Evolutionary conservation across 1,140 invertebrate genomes (phyloP).

Genomic region (Cotesia chilonis): DNA sequence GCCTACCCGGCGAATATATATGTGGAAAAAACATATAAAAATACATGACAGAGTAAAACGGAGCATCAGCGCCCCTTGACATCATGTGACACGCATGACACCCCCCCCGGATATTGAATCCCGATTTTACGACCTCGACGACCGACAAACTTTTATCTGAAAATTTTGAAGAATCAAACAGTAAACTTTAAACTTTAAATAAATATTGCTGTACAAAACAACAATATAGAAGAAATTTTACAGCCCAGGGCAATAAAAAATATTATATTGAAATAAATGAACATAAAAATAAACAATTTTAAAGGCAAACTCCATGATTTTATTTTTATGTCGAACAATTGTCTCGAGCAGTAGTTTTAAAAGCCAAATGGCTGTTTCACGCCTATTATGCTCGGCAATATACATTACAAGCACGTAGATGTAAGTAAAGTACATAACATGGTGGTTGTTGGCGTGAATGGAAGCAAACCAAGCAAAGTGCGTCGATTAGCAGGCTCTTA

Average conservation of each 20-base stretch:
- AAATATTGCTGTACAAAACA: not conserved
- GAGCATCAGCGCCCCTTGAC: constrained; percentile 55
- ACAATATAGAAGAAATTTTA: constrained; percentile 23
- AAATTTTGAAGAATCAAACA: constrained; percentile 57
- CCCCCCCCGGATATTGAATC: constrained; percentile 59
- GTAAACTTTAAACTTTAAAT: constrained; percentile 30
- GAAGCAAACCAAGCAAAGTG: constrained; percentile 12
- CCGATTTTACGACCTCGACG: constrained; percentile 60
- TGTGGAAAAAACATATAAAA: constrained; percentile 18
- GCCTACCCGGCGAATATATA: constrained; percentile 19
- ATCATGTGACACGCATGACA: constrained; percentile 57
- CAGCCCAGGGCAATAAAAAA: not conserved
- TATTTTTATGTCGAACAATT: constrained; percentile 32
- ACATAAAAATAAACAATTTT: constrained; percentile 28
- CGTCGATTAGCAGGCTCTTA: constrained; percentile 43
- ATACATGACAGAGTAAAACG: constrained; percentile 26
- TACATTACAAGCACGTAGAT: not conserved
- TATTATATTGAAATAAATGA: constrained; percentile 9
- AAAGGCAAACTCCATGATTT: constrained; percentile 42
- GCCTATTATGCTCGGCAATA: not conserved
- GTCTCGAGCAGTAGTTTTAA: constrained; percentile 22
- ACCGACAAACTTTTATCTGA: constrained; percentile 57
- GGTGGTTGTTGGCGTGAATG: too few species aligned
- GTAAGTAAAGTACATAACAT: not conserved
- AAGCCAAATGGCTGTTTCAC: constrained; percentile 21